These are phyloP conservation scores for Mythimna ferrago DNA, from an alignment of 2,888 invertebrate genomes.

Conservation along the genomic window DNA sequence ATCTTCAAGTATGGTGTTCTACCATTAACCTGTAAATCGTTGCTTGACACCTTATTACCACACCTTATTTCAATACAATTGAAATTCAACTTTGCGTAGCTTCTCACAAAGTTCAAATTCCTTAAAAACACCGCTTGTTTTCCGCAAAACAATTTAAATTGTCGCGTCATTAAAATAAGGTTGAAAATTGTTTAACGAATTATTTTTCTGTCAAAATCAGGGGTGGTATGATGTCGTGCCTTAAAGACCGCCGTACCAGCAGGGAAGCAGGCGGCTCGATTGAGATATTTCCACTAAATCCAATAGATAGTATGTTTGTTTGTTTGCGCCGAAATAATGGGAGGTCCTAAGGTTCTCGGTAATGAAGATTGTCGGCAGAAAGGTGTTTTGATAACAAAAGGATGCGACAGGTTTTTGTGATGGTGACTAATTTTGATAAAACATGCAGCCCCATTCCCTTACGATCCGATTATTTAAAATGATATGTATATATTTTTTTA, in stretches of 20 bases:
- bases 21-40: slow-evolving; percentile 81
- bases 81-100: slow-evolving; percentile 36
- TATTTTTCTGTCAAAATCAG: slow-evolving; percentile 42
- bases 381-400: slow-evolving; percentile 38
- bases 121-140: not conserved
- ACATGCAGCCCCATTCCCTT: not conserved
- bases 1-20: slow-evolving; percentile 78
- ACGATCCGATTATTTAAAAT: too few species aligned
- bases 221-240: slow-evolving; percentile 68
- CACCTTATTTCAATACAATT: slow-evolving; percentile 18
- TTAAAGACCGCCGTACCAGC: slow-evolving; percentile 74
- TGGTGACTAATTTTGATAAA: slow-evolving; percentile 49
- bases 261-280: slow-evolving; percentile 80
- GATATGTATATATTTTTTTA: too few species aligned
- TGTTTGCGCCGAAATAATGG: slow-evolving; percentile 77
- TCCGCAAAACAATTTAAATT: slow-evolving; percentile 20
- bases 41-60: slow-evolving; percentile 80
- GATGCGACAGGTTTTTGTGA: slow-evolving; percentile 26
- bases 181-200: slow-evolving; percentile 24
- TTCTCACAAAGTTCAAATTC: slow-evolving; percentile 6
- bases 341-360: slow-evolving; percentile 80
- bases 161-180: accelerated
- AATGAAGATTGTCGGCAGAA: slow-evolving; percentile 63
- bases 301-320: slow-evolving; percentile 76
- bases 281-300: slow-evolving; percentile 81